These are phyloP conservation scores for Heloderma charlesbogerti DNA, from an alignment of 2,113 vertebrate species.

Conservation along the genomic window DNA sequence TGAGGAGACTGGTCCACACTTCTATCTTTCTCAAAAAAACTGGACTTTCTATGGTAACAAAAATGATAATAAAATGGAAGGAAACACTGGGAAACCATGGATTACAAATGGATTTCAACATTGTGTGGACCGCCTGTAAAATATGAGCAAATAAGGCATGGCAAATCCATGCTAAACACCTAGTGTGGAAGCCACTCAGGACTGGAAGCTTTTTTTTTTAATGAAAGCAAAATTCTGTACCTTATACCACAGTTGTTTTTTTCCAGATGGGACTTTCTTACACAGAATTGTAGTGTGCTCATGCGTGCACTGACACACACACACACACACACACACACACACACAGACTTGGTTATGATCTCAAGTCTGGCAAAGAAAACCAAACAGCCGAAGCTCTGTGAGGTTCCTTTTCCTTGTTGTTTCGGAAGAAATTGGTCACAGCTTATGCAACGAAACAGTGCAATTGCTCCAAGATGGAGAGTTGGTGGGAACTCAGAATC, in stretches of 20 bases:
- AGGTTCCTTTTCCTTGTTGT: background rate
- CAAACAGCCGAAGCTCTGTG: background rate
- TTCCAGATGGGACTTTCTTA: background rate
- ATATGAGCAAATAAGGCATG: background rate
- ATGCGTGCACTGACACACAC: background rate
- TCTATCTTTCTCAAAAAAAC: background rate
- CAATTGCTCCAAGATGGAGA: background rate
- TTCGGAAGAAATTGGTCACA: background rate
- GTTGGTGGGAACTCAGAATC: accelerated
- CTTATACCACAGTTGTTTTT: no score
- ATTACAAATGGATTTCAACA: background rate
- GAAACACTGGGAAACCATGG: background rate
- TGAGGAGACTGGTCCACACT: background rate
- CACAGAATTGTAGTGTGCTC: background rate
- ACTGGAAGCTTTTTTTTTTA: background rate
- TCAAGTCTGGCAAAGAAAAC: slow-evolving; percentile 20
- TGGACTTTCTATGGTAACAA: background rate
- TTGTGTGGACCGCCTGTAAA: background rate
- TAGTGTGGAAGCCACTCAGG: background rate
- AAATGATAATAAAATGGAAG: background rate
- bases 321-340: background rate
- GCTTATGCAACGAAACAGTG: accelerated
- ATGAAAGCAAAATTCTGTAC: background rate
- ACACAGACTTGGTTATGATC: background rate
- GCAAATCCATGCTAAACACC: background rate